Conservation (phyloP, 2,113 vertebrate genomes). For the Gallinago jamesoni region DNA sequence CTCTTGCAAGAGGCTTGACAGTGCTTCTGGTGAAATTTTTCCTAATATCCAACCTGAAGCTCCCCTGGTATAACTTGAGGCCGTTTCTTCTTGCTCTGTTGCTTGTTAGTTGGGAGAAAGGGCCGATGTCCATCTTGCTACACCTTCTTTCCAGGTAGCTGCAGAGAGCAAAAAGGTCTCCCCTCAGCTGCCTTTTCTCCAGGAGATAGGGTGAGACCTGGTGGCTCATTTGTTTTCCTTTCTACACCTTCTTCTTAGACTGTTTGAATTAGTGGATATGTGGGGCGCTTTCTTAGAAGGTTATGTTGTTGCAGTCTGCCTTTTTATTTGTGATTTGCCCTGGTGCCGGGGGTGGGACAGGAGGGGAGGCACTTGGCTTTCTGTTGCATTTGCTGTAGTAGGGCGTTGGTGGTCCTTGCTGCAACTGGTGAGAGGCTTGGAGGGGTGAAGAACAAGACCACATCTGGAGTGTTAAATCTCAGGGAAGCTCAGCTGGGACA, state of each 20-base stretch:
- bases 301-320: accelerated
- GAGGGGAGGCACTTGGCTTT: accelerated
- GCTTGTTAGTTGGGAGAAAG: background rate
- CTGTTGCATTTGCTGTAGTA: background rate
- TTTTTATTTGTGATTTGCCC: background rate
- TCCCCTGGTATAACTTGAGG: background rate
- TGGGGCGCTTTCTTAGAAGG: accelerated
- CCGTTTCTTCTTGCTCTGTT: background rate
- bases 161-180: background rate
- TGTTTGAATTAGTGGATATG: accelerated
- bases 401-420: background rate
- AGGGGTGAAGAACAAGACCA: background rate
- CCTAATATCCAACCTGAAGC: background rate
- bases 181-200: background rate
- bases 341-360: accelerated
- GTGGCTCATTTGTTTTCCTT: accelerated
- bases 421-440: accelerated
- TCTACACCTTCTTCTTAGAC: accelerated
- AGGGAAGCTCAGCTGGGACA: accelerated
- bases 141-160: background rate
- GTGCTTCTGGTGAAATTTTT: background rate
- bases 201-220: background rate
- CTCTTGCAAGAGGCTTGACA: background rate
- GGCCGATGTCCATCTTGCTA: background rate
- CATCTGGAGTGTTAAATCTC: accelerated